phyloP scores from a whole-genome alignment of 2,888 invertebrate genomes.

The Meganola albula region DNA sequence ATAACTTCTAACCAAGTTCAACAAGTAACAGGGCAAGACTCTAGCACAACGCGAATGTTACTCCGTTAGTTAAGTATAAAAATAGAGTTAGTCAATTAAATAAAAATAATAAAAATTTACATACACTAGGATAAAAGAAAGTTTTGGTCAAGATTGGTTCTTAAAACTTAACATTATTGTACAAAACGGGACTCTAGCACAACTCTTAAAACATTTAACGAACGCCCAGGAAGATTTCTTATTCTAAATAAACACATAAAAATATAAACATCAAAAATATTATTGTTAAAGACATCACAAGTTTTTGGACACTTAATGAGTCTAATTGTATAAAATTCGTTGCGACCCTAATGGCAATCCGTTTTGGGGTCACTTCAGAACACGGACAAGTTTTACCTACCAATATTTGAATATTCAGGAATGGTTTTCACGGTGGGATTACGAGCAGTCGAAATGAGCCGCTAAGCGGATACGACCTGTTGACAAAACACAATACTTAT shows the following conservation, averaged over 20 bases:
- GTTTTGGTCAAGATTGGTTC: slow-evolving; percentile 30
- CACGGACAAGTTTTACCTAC: slow-evolving; percentile 42
- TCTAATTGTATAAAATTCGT: slow-evolving; percentile 71
- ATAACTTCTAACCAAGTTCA: slow-evolving; percentile 42
- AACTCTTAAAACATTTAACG: slow-evolving; percentile 66
- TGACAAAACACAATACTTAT: slow-evolving; percentile 5
- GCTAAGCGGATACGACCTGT: slow-evolving; percentile 69
- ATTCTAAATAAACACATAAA: slow-evolving; percentile 73
- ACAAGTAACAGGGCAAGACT: slow-evolving; percentile 36
- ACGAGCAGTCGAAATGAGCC: slow-evolving; percentile 63
- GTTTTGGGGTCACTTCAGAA: slow-evolving; percentile 40
- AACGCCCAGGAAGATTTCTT: slow-evolving; percentile 56
- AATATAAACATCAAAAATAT: slow-evolving; percentile 74
- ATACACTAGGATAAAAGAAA: slow-evolving; percentile 20
- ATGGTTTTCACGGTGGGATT: slow-evolving; percentile 60
- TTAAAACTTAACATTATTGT: slow-evolving; percentile 31
- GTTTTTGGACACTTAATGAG: slow-evolving; percentile 67
- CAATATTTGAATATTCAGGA: slow-evolving; percentile 48
- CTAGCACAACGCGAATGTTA: slow-evolving; percentile 31
- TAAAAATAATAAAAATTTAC: slow-evolving; percentile 21
- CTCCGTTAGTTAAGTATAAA: slow-evolving; percentile 23
- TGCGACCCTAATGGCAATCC: slow-evolving; percentile 57
- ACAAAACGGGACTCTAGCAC: slow-evolving; percentile 25
- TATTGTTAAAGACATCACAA: slow-evolving; percentile 76
- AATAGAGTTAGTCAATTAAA: slow-evolving; percentile 28